These are phyloP conservation scores for Rhea americana DNA, from an alignment of 2,113 vertebrate species.

Conservation along the genomic window DNA sequence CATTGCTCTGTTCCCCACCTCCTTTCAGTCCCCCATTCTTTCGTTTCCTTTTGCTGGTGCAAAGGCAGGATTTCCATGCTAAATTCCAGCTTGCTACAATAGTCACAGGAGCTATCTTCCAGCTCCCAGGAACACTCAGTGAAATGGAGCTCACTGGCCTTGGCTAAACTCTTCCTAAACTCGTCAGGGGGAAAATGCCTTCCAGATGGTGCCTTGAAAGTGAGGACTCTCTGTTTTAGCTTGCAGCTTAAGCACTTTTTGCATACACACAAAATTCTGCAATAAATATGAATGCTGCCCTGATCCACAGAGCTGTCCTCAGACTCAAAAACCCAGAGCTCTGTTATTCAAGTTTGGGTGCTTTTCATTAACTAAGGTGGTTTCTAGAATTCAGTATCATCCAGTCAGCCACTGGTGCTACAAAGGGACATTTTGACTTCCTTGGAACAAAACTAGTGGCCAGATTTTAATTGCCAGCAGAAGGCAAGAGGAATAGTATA, in stretches of 20 bases:
- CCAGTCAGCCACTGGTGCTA: neutral
- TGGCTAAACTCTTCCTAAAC: neutral
- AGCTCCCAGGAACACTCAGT: neutral
- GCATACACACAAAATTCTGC: neutral
- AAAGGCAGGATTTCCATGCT: neutral
- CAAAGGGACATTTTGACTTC: neutral
- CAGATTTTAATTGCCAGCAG: neutral
- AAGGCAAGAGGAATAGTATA: neutral
- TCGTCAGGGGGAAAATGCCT: neutral
- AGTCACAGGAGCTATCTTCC: neutral
- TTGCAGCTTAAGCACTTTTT: neutral
- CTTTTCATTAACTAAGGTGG: neutral
- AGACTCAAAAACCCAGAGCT: neutral
- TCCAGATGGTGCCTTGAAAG: conserved; percentile 1
- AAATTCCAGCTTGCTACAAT: neutral
- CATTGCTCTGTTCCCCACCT: neutral
- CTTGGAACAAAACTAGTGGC: neutral
- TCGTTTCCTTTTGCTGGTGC: neutral
- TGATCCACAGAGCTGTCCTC: neutral
- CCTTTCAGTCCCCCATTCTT: neutral
- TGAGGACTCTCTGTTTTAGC: neutral
- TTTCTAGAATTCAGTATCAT: neutral
- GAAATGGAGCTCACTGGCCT: neutral
- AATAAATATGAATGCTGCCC: neutral
- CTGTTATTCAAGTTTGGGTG: neutral